Conservation (phyloP, 2,888 invertebrate genomes). For the Chloromyia formosa region DNA sequence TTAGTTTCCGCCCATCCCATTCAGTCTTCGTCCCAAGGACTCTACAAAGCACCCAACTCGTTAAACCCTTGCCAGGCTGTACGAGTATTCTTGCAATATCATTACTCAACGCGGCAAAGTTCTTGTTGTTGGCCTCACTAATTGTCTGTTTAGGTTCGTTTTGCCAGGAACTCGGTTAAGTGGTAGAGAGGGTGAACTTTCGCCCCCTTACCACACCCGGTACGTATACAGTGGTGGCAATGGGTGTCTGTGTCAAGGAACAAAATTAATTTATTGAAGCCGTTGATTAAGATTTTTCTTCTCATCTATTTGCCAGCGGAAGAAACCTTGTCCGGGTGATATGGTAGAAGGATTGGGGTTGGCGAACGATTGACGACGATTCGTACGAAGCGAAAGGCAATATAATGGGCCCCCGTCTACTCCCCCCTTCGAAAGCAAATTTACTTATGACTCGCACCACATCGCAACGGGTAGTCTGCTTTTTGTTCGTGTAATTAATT, state of each 20-base stretch:
- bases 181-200: background rate
- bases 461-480: background rate
- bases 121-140: conserved; percentile 34
- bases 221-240: background rate
- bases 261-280: conserved; percentile 48
- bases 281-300: conserved; percentile 48
- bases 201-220: too few species aligned
- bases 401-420: background rate
- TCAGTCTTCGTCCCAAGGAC: background rate
- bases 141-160: conserved; percentile 29
- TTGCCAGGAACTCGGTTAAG: conserved; percentile 12
- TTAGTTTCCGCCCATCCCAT: background rate
- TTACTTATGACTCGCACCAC: conserved; percentile 2
- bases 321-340: background rate
- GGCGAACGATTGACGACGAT: conserved; percentile 34
- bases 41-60: background rate
- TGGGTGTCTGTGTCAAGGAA: conserved; percentile 14
- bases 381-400: background rate
- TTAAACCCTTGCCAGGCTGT: conserved; percentile 24
- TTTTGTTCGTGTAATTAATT: conserved; percentile 38
- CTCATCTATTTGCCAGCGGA: conserved; percentile 25
- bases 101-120: conserved; percentile 10
- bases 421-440: background rate
- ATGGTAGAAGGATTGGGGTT: conserved; percentile 4
- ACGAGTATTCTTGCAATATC: conserved; percentile 17